A percentile compares a stretch with the other conserved stretches of the same genome.
phyloP scores from a whole-genome alignment of 2,797 vertebrate genomes.

The Gallinago stenura region DNA sequence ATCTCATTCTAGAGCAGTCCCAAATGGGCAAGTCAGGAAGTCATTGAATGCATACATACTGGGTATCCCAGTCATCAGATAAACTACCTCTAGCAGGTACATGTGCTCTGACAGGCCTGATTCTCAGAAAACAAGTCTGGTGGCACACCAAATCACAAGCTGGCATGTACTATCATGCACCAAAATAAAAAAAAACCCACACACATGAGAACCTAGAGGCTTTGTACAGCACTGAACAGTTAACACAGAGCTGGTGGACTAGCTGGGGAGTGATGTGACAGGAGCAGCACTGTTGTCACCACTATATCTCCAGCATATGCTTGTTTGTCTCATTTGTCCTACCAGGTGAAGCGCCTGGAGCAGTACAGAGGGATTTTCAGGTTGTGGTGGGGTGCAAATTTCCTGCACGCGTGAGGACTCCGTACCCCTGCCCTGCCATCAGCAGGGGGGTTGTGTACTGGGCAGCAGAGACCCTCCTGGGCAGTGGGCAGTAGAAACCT shows the following conservation, averaged over 20 bases:
- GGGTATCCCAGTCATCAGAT: not conserved
- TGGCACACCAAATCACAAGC: rapidly evolving
- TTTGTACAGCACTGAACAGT: not conserved
- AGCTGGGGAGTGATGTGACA: not conserved
- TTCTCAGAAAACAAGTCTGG: not conserved
- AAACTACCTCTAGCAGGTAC: not conserved
- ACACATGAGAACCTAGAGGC: not conserved
- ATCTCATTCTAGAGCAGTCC: not conserved
- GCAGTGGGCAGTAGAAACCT: not conserved
- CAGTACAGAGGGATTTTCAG: not conserved
- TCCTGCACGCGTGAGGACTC: rapidly evolving
- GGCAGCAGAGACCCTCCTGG: not conserved
- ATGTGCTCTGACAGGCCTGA: not conserved
- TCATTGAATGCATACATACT: not conserved
- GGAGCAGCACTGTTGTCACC: not conserved
- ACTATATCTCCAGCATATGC: rapidly evolving
- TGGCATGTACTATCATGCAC: not conserved
- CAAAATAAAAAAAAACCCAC: not conserved
- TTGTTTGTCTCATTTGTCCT: not conserved
- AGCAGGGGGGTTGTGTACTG: rapidly evolving
- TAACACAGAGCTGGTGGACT: not conserved
- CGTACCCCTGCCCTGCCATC: not conserved
- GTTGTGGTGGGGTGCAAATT: not conserved
- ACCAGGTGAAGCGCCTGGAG: not conserved
- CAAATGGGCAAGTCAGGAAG: not conserved